Conservation (phyloP, 2,888 invertebrate species). For the Heliconius sara region DNA sequence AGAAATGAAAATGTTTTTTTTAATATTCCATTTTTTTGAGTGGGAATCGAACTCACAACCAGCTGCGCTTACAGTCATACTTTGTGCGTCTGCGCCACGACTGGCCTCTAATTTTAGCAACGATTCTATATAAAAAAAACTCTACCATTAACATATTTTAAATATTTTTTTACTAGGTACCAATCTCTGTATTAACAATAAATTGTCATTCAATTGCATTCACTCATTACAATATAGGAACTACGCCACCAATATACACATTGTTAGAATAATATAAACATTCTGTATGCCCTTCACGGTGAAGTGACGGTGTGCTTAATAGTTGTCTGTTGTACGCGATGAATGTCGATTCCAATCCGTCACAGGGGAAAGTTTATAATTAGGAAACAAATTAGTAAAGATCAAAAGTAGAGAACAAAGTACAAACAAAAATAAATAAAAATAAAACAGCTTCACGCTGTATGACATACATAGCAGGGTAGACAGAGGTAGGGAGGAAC, state of each 20-base stretch:
- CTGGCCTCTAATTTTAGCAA: too few species aligned
- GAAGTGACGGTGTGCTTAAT: background rate
- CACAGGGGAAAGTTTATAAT: background rate
- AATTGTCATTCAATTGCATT: background rate
- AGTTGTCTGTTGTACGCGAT: background rate
- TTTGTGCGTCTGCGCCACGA: too few species aligned
- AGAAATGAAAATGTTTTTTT: too few species aligned
- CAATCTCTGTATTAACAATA: background rate
- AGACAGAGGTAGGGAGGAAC: too few species aligned
- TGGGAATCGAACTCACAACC: too few species aligned
- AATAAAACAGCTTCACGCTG: too few species aligned
- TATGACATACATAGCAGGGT: too few species aligned
- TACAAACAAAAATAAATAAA: too few species aligned
- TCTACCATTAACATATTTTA: background rate
- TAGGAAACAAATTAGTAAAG: background rate
- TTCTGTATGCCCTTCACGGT: background rate
- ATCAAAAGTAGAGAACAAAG: background rate
- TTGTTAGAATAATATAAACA: background rate
- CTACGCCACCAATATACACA: background rate
- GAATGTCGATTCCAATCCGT: background rate
- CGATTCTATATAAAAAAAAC: too few species aligned
- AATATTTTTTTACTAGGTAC: too few species aligned
- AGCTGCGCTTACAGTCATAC: too few species aligned
- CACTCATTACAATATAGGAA: conserved; percentile 5
- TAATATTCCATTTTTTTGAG: too few species aligned